A percentile compares a stretch with the other conserved stretches of the same genome.
These are phyloP conservation scores for Cololabis saira DNA, from an alignment of 2,113 vertebrate species.

Conservation along the genomic window DNA sequence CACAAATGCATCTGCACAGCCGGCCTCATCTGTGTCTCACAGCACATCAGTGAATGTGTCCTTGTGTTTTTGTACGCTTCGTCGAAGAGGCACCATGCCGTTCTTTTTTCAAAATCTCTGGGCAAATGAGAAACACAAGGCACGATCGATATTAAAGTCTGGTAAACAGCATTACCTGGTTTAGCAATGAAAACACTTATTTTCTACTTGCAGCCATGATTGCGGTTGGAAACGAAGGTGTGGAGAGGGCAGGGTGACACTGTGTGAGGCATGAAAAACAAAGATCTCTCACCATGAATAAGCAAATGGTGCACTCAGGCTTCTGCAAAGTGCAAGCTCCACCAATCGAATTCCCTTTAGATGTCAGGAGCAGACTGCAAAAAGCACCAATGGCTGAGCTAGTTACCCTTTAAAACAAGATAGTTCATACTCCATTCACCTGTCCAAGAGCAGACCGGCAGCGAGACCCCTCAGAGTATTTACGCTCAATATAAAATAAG, in stretches of 20 bases:
- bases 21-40: slow-evolving; percentile 36
- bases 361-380: slow-evolving; percentile 27
- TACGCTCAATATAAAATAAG: slow-evolving; percentile 1
- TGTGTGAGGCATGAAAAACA: no score
- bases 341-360: slow-evolving; percentile 26
- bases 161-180: slow-evolving; percentile 47
- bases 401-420: not conserved
- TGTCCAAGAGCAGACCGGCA: slow-evolving; percentile 6
- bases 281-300: no score
- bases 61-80: slow-evolving; percentile 3
- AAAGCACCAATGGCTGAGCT: not conserved
- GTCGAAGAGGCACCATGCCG: slow-evolving; percentile 13
- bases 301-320: no score
- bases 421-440: slow-evolving; percentile 31
- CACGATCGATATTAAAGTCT: slow-evolving; percentile 30
- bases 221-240: slow-evolving; percentile 1
- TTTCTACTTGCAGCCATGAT: slow-evolving; percentile 64
- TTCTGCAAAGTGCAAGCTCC: slow-evolving; percentile 2
- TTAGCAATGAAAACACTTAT: slow-evolving; percentile 63
- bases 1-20: slow-evolving; percentile 31
- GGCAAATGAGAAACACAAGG: slow-evolving; percentile 33
- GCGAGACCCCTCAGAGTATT: slow-evolving; percentile 20
- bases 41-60: slow-evolving; percentile 14
- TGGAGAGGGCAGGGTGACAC: not conserved
- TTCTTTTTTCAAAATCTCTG: slow-evolving; percentile 23